These are phyloP conservation scores for Campoplex capitator DNA, from an alignment of 2,888 invertebrate genomes.

Conservation along the genomic window DNA sequence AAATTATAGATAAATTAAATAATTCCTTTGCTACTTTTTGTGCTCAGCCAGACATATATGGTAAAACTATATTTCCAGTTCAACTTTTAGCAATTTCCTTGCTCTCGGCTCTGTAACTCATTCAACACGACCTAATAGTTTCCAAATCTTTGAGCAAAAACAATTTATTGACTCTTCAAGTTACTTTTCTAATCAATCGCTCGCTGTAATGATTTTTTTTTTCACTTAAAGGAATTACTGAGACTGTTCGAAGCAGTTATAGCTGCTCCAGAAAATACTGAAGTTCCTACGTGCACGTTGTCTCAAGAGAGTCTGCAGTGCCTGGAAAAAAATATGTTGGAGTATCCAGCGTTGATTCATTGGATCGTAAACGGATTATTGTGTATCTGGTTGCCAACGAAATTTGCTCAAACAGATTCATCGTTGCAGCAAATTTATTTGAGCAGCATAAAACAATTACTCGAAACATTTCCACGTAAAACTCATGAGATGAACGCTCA, in stretches of 20 bases:
- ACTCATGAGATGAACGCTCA: background rate
- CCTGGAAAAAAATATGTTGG: conserved; percentile 85
- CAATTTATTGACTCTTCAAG: background rate
- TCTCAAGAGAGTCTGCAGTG: conserved; percentile 83
- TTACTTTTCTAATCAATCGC: background rate
- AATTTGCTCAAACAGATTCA: conserved; percentile 70
- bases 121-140: too few relatives aligned
- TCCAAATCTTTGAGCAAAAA: background rate
- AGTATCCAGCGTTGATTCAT: conserved; percentile 82
- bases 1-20: too few relatives aligned
- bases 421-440: conserved; percentile 78
- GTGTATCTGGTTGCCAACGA: conserved; percentile 72
- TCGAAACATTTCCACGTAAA: conserved; percentile 53
- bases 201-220: background rate
- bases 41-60: too few relatives aligned
- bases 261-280: conserved; percentile 74
- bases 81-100: too few relatives aligned
- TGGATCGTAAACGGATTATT: conserved; percentile 79
- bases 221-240: conserved; percentile 72
- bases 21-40: too few relatives aligned
- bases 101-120: too few relatives aligned
- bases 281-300: conserved; percentile 81
- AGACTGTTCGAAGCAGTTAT: conserved; percentile 70
- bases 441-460: conserved; percentile 71
- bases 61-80: too few relatives aligned